Conservation (phyloP, 2,797 vertebrate genomes). For the Enteromius trimaculatus region DNA sequence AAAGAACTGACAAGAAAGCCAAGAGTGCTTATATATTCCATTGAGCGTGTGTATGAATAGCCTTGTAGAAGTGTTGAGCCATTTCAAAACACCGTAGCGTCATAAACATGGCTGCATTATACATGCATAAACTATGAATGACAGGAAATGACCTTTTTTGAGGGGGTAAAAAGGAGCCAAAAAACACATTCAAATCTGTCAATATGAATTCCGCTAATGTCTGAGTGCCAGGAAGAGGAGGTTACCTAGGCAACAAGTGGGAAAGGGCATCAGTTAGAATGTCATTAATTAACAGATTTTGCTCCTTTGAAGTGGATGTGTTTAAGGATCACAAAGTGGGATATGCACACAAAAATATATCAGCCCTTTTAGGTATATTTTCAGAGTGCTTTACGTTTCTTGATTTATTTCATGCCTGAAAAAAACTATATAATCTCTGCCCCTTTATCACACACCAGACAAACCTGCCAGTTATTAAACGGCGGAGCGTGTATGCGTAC, state of each 20-base stretch:
- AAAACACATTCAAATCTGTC: conserved; percentile 42
- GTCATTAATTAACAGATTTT: conserved; percentile 77
- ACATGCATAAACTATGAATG: conserved; percentile 73
- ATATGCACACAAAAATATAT: conserved; percentile 16
- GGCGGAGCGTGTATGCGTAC: too few species aligned
- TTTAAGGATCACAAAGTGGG: conserved; percentile 33
- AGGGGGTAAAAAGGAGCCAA: conserved; percentile 33
- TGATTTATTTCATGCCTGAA: background rate
- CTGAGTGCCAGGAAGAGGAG: conserved; percentile 27
- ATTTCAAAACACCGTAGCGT: conserved; percentile 56
- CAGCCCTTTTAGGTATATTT: background rate
- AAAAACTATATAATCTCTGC: background rate
- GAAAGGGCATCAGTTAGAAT: conserved; percentile 79
- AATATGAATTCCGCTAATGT: conserved; percentile 48
- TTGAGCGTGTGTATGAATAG: conserved; percentile 54
- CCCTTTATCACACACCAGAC: background rate
- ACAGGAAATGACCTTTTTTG: conserved; percentile 73
- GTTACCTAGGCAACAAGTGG: conserved; percentile 75
- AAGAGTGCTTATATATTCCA: conserved; percentile 53
- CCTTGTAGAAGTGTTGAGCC: conserved; percentile 21
- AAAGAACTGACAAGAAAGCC: conserved; percentile 48
- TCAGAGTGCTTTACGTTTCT: background rate
- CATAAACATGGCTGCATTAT: conserved; percentile 62
- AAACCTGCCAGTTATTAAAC: background rate
- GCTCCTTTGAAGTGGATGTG: conserved; percentile 60